Evolutionary conservation across 1,140 invertebrate genomes (phyloP).

Genomic region (Apis cerana): DNA sequence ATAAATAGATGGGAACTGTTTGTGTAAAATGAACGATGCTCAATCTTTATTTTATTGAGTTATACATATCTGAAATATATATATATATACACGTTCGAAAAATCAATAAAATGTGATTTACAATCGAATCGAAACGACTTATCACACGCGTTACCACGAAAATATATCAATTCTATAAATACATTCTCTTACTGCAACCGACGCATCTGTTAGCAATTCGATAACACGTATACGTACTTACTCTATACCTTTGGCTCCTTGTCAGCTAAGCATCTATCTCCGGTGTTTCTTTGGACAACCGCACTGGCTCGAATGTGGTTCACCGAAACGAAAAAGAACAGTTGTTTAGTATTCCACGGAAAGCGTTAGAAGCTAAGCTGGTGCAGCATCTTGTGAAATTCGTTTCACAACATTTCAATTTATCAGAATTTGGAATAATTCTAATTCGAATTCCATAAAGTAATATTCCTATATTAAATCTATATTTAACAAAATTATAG

Average conservation of each 20-base stretch:
- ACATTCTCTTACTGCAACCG: neutral
- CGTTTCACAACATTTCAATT: no score
- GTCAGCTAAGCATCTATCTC: no score
- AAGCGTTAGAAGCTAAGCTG: no score
- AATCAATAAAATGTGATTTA: slow-evolving; percentile 7
- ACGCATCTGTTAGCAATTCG: neutral
- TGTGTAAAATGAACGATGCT: neutral
- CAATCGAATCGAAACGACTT: neutral
- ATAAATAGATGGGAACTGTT: neutral
- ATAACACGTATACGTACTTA: neutral
- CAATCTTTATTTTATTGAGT: neutral
- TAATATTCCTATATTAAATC: no score
- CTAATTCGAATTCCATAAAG: no score
- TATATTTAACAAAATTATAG: no score
- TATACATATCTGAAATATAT: neutral
- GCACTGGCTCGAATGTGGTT: no score
- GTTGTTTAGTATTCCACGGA: no score
- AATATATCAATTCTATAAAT: neutral
- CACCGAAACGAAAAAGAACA: no score
- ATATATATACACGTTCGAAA: neutral
- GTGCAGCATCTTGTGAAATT: no score
- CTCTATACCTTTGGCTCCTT: neutral
- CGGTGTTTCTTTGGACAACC: neutral
- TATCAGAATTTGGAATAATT: no score
- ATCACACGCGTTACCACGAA: neutral